These are phyloP conservation scores for Uria aalge DNA, from an alignment of 2,113 vertebrate genomes.

Conservation along the genomic window DNA sequence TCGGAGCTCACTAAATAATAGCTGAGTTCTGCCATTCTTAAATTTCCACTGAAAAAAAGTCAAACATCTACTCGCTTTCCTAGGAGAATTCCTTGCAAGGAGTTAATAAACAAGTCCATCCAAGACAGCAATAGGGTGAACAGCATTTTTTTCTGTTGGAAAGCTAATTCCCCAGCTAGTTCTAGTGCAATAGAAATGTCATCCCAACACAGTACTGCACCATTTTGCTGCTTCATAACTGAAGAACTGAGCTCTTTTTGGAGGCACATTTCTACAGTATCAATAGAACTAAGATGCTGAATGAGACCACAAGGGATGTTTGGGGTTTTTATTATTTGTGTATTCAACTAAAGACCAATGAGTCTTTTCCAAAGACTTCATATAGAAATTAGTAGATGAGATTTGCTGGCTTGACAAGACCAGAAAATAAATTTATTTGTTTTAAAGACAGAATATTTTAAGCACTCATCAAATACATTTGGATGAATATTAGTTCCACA, in stretches of 20 bases:
- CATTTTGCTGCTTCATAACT: background rate
- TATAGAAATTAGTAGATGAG: background rate
- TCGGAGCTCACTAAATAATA: background rate
- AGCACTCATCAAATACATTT: background rate
- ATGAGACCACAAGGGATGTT: background rate
- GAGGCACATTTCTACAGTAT: background rate
- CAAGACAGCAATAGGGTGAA: background rate
- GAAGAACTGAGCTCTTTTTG: background rate
- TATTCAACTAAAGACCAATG: background rate
- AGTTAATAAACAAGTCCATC: background rate
- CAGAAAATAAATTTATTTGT: background rate
- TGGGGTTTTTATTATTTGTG: background rate
- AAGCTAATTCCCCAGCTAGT: background rate
- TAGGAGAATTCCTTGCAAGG: background rate
- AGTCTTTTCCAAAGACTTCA: background rate
- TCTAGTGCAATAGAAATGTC: background rate
- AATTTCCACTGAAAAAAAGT: background rate
- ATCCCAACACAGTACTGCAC: background rate
- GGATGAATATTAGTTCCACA: background rate
- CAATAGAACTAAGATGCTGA: background rate
- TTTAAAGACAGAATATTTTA: constrained; percentile 22
- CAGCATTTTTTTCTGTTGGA: background rate
- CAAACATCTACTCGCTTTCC: background rate
- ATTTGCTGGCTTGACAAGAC: background rate
- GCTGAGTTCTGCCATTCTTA: background rate